Base-by-base conservation (phyloP, 2,113 vertebrate species). In the Rhinoderma darwinii region DNA sequence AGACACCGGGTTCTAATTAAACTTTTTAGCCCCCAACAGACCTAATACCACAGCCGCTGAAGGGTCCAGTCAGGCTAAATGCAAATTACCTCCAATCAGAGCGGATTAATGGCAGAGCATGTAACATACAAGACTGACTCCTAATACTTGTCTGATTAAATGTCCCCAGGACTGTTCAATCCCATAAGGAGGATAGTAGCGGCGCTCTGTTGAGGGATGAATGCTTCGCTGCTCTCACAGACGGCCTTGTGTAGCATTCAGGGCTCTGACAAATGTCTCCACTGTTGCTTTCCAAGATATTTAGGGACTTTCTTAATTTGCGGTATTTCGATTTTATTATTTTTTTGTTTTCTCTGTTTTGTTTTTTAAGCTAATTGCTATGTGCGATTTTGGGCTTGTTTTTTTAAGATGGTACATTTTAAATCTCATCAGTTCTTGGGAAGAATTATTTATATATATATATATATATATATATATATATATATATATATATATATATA, bases 11-110 rank as follows among this genome's bases (percentile, higher is more conserved):
- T 86, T 75, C 90, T 84, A 88, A 87, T 88, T 39, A 84, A 8
- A n/a, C 89, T 86, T 56, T 83, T 78, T 25, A 75, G 0, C 76
- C 85, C 80, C 77, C 54, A 82, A 70, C 90, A 89, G 75, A 70
- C 88, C 89, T 91, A 88, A 89, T 89, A 86, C 89, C 59, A 47
- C 25, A 90, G 90, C 89, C 91, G 90, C 84, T 90, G 90, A 90
- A 89, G 90, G 90, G 88, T 88, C 87, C 75, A 22, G 83, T 68
- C 79, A 56, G 86, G 51, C 79, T 84, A 73, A 90, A 88, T 89
- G 89, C 89, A 44, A 63, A 83, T 84, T 88, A 89, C 54, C 84
- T 86, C 80, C 72, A 80, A 83, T 86, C 17, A 75, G 78, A 88
- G 61, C 83, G 89, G 87, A 88, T 86, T 88, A 89, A 89, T 87